Conservation (phyloP, 1,140 invertebrate genomes). For the Nasonia giraulti region DNA sequence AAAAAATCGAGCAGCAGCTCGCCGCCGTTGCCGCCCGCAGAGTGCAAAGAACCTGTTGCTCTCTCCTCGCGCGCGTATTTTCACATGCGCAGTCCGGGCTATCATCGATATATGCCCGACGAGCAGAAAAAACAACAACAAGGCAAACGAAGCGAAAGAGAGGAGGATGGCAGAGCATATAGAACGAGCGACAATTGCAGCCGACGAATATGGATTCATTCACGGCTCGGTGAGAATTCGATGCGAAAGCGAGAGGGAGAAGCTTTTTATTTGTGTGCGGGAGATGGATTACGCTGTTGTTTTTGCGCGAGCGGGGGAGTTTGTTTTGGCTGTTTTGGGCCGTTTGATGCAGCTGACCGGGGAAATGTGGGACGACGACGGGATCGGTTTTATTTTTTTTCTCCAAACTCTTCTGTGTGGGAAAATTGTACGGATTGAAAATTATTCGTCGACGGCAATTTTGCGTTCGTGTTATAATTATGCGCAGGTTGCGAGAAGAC, state of each 20-base stretch:
- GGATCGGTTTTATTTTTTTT: too few relatives aligned
- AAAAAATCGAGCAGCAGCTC: neutral
- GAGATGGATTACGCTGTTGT: neutral
- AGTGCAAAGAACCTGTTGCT: slow-evolving; percentile 46
- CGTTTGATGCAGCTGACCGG: neutral
- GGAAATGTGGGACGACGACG: neutral
- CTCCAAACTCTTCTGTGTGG: too few relatives aligned
- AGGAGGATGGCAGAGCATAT: slow-evolving; percentile 12
- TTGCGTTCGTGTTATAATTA: too few relatives aligned
- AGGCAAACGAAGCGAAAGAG: neutral
- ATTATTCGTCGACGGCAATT: too few relatives aligned
- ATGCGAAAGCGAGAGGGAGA: neutral
- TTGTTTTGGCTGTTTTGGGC: neutral
- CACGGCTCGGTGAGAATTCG: slow-evolving; percentile 13
- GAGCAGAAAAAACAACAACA: neutral
- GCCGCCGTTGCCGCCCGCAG: neutral
- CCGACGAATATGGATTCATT: slow-evolving; percentile 3
- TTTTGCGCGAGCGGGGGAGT: too few relatives aligned
- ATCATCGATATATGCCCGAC: neutral
- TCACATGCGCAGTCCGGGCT: slow-evolving; percentile 28
- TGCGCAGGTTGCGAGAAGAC: neutral
- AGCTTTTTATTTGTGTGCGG: neutral
- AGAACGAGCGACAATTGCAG: slow-evolving; percentile 14
- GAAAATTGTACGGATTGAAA: too few relatives aligned
- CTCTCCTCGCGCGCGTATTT: neutral